These are phyloP conservation scores for Aurelia sp. DNA, from an alignment of 30 jellyfish, hydroid and myxozoan species.

Conservation along the genomic window DNA sequence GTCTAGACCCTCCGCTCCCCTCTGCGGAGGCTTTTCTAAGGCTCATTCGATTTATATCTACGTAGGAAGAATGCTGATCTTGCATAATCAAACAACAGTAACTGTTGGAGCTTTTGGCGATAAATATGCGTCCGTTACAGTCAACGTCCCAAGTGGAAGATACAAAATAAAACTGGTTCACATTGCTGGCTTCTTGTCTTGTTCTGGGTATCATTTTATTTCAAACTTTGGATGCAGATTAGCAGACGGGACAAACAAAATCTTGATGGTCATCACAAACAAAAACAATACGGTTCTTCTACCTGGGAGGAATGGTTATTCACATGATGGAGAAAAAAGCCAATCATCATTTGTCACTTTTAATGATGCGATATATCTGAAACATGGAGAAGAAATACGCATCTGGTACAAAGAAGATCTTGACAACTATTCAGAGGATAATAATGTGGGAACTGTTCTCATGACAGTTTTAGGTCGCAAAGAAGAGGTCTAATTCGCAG, in stretches of 20 bases:
- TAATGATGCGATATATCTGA: constrained; percentile 47
- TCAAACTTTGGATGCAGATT: constrained; percentile 52
- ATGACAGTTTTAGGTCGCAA: constrained; percentile 21
- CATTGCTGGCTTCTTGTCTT: constrained; percentile 29
- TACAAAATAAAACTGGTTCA: constrained; percentile 50
- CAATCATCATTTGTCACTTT: constrained; percentile 49
- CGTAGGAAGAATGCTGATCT: constrained; percentile 44
- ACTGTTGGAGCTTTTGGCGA: constrained; percentile 33
- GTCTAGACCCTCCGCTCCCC: too few relatives aligned
- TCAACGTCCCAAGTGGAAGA: constrained; percentile 39
- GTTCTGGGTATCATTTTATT: neutral
- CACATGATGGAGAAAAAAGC: constrained; percentile 62
- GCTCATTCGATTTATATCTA: neutral
- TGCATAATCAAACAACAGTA: neutral
- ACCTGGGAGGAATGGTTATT: constrained; percentile 51
- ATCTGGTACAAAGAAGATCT: constrained; percentile 68
- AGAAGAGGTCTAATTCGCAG: too few relatives aligned
- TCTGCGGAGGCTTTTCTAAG: too few relatives aligned
- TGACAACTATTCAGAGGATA: constrained; percentile 2
- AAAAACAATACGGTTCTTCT: constrained; percentile 36
- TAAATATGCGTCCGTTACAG: constrained; percentile 32
- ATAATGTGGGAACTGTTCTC: constrained; percentile 25
- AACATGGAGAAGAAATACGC: constrained; percentile 43
- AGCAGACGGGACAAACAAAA: constrained; percentile 5
- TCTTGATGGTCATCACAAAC: constrained; percentile 42